A percentile compares a stretch with the other conserved stretches of the same genome.
Evolutionary conservation across 1,140 invertebrate genomes (phyloP).

Genomic region (Drosophila micromelanica): DNA sequence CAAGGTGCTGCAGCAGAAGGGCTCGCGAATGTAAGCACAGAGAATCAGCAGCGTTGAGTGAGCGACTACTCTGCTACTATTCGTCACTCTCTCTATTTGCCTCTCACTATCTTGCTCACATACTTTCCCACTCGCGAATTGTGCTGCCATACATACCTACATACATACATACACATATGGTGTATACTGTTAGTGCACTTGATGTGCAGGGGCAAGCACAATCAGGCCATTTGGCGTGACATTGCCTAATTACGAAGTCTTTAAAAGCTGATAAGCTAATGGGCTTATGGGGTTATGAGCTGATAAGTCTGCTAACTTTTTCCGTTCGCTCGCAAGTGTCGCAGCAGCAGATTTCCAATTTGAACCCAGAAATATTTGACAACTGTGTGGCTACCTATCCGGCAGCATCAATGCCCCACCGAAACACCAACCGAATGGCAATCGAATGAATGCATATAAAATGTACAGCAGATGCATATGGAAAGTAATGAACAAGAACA

Average conservation of each 20-base stretch:
- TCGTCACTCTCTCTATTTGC: constrained; percentile 3
- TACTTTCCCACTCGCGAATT: not conserved
- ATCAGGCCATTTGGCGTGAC: constrained; percentile 24
- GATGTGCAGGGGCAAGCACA: constrained; percentile 5
- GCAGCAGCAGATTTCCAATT: not conserved
- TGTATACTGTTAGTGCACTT: constrained; percentile 8
- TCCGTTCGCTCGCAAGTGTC: not conserved
- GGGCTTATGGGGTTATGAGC: not conserved
- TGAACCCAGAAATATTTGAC: not conserved
- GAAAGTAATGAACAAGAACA: not conserved
- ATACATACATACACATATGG: not conserved
- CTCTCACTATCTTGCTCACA: not conserved
- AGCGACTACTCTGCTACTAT: constrained; percentile 2
- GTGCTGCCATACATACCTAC: not conserved
- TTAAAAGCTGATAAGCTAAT: constrained; percentile 28
- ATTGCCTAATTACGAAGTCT: constrained; percentile 21
- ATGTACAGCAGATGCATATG: not conserved
- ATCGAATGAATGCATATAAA: not conserved
- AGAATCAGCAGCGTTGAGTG: not conserved
- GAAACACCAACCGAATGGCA: constrained; percentile 2
- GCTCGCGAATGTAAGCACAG: constrained; percentile 91
- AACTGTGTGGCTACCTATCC: not conserved
- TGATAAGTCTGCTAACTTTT: constrained; percentile 10
- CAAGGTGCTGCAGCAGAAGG: constrained; percentile 96
- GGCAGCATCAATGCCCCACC: constrained; percentile 5